Evolutionary conservation across 2,888 invertebrate species (phyloP).

Genomic region (Eilema griseolum): DNA sequence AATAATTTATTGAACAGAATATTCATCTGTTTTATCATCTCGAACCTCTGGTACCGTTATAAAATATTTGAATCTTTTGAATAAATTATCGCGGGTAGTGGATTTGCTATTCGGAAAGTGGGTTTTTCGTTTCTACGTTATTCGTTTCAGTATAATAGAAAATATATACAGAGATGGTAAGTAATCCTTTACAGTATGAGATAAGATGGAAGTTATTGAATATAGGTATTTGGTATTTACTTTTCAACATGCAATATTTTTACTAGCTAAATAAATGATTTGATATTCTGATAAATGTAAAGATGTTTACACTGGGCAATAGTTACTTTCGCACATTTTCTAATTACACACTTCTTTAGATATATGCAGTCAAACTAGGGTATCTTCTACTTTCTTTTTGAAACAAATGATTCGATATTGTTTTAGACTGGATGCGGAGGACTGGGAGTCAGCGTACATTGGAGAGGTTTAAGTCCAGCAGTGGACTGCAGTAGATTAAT

Average conservation of each 20-base stretch:
- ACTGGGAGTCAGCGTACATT: too few species aligned
- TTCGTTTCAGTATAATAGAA: conserved; percentile 13
- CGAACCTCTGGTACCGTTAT: conserved; percentile 21
- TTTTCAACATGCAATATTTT: too few species aligned
- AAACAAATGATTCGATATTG: too few species aligned
- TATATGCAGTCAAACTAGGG: too few species aligned
- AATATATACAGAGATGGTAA: not conserved
- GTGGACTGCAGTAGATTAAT: too few species aligned
- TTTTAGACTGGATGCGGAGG: too few species aligned
- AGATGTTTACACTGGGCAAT: too few species aligned
- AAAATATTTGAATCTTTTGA: conserved; percentile 40
- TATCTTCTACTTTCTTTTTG: too few species aligned
- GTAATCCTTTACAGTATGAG: not conserved
- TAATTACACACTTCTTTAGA: too few species aligned
- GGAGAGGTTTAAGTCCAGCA: too few species aligned
- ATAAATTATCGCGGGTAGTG: conserved; percentile 29
- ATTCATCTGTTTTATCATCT: conserved; percentile 23
- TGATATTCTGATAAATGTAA: not conserved
- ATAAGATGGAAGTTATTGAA: not conserved
- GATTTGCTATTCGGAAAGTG: conserved; percentile 13
- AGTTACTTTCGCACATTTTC: too few species aligned
- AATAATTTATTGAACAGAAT: conserved; percentile 6
- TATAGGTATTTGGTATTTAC: too few species aligned
- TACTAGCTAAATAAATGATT: not conserved
- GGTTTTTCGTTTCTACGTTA: conserved; percentile 15